phyloP scores from a whole-genome alignment of 2,797 vertebrate genomes.

The Gorsachius magnificus region DNA sequence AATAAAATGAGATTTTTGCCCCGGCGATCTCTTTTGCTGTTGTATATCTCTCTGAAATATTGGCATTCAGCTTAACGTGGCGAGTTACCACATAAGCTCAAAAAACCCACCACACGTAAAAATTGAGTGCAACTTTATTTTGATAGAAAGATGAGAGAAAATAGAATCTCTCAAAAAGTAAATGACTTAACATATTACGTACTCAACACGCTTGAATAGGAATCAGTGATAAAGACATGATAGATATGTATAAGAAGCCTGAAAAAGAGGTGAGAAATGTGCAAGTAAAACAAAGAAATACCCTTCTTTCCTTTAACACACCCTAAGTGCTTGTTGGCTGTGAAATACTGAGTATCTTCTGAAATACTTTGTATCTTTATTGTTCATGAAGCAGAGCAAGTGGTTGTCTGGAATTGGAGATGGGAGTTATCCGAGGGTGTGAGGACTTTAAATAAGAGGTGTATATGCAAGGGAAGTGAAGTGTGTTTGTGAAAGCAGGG shows the following conservation, averaged over 20 bases:
- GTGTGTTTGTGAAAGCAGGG: not conserved
- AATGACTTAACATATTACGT: not conserved
- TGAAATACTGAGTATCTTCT: not conserved
- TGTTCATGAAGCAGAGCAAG: not conserved
- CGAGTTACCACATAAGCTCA: not conserved
- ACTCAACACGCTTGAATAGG: not conserved
- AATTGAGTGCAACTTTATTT: not conserved
- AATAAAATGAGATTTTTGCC: slow-evolving; percentile 21
- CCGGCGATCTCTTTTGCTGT: not conserved
- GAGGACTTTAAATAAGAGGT: not conserved
- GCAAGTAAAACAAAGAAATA: not conserved
- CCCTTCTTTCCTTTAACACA: not conserved
- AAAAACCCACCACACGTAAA: not conserved
- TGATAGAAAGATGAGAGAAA: not conserved
- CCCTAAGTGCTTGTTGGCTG: not conserved
- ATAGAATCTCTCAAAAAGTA: not conserved
- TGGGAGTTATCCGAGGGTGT: accelerated
- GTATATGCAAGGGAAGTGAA: not conserved
- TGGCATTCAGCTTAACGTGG: not conserved
- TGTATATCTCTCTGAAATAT: not conserved
- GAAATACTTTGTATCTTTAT: not conserved
- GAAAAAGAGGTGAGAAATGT: not conserved
- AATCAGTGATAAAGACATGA: not conserved
- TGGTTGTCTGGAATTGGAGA: not conserved
- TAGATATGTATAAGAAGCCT: not conserved